Base-by-base conservation (phyloP, 64 coral and sea anemone genomes). In the Trachythela sp. region DNA sequence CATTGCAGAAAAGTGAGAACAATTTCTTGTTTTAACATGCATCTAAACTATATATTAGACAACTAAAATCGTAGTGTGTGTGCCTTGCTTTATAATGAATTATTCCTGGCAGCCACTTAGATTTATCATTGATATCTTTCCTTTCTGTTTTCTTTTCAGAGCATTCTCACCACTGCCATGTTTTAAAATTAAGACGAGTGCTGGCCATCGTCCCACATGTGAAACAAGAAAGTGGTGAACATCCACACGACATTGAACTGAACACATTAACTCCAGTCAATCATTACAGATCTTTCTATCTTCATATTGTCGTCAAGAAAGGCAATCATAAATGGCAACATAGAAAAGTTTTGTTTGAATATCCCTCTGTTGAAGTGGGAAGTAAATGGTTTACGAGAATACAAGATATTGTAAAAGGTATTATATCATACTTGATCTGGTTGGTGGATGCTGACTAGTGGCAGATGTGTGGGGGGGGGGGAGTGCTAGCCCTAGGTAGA, bases 371-470 rank as follows among this genome's bases (percentile, higher is more conserved):
- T 37, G 75, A 35, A 15, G 75, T 80, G 13, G 75, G 75, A 13
- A 80, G 75, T 36, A 80, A 80, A 35, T 80, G 75, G 75, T 37
- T 80, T 15, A 36, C 75, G 4, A 80, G 75, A 80, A 80, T 80
- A 80, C 75, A 80, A 35, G 37, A 80, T 80, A 39, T 37, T 80
- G 31, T 80, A 80, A 80, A 35, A 35, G 75, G 75, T 80, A 80
- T 37, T 80, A 29, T 24, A 20, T 20, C 49, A 52, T 15, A 20
- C 8, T 20, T 52, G 13, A 8, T 52, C 26, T 64, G 15, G 13
- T 0, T 64, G 1, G 56, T 0, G 8, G 13, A n/a, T n/a, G n/a
- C n/a, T n/a, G n/a, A n/a, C n/a, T n/a, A n/a, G n/a, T n/a, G n/a
- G n/a, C n/a, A n/a, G n/a, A n/a, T n/a, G n/a, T n/a, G n/a, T n/a